phyloP scores from a whole-genome alignment of 1,140 invertebrate genomes.

The Trachelipus rathkii region DNA sequence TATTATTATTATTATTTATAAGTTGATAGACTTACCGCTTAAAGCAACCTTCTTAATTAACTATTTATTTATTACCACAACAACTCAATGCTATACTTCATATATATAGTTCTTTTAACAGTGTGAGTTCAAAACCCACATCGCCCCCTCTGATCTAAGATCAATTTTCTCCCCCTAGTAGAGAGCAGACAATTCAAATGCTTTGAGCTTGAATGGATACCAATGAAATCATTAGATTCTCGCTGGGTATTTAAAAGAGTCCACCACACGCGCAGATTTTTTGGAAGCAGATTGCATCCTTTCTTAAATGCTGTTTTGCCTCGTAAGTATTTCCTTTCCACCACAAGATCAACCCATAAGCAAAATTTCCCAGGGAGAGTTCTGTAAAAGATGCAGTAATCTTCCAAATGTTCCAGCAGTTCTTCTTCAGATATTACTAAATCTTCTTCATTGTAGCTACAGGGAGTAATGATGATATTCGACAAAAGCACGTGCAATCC shows the following conservation, averaged over 20 bases:
- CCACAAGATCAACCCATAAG: not conserved
- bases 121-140: too few relatives aligned
- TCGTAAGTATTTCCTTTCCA: not conserved
- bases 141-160: too few relatives aligned
- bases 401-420: not conserved
- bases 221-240: not conserved
- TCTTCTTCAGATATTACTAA: constrained; percentile 2
- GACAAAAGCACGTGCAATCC: constrained; percentile 29
- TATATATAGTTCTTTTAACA: too few relatives aligned
- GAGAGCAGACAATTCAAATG: not conserved
- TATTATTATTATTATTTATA: too few relatives aligned
- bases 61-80: too few relatives aligned
- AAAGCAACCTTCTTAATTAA: too few relatives aligned
- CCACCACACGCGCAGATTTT: not conserved
- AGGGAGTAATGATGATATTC: not conserved
- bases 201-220: not conserved
- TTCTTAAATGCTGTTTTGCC: too few relatives aligned
- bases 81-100: too few relatives aligned
- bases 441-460: not conserved
- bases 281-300: not conserved
- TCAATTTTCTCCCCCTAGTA: not conserved
- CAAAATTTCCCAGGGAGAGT: constrained; percentile 6
- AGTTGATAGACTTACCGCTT: too few relatives aligned
- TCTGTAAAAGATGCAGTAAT: not conserved
- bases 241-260: not conserved